These are phyloP conservation scores for Tiliqua scincoides DNA, from an alignment of 2,113 vertebrate genomes.

Conservation along the genomic window DNA sequence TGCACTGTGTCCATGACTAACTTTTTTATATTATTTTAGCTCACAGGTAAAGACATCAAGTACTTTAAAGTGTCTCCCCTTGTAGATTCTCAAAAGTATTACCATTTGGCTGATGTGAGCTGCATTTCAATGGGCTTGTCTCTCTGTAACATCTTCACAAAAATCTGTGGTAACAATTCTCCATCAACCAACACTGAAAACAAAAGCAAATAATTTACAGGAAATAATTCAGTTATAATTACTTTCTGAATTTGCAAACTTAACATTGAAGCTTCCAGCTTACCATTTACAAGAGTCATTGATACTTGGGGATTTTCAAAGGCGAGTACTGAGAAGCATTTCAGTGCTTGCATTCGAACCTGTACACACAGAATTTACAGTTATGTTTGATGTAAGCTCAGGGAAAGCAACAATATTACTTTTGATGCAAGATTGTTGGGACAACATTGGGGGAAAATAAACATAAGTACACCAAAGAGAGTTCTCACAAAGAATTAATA, in stretches of 20 bases:
- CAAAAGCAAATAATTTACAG: slow-evolving; percentile 48
- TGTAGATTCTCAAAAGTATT: slow-evolving; percentile 61
- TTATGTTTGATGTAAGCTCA: not conserved
- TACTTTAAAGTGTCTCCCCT: slow-evolving; percentile 21
- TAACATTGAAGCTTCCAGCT: slow-evolving; percentile 63
- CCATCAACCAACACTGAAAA: slow-evolving; percentile 92
- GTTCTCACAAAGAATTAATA: not conserved
- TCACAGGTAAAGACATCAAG: slow-evolving; percentile 3
- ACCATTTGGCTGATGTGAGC: slow-evolving; percentile 99
- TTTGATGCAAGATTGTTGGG: not conserved
- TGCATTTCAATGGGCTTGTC: slow-evolving; percentile 99
- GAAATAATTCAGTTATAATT: slow-evolving; percentile 48
- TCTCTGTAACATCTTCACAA: slow-evolving; percentile 98
- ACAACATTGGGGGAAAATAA: not conserved
- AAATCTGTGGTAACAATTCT: slow-evolving; percentile 94
- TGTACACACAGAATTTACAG: slow-evolving; percentile 60
- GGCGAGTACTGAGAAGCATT: slow-evolving; percentile 97
- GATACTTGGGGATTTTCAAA: slow-evolving; percentile 98
- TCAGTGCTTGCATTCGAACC: slow-evolving; percentile 98
- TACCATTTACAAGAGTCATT: slow-evolving; percentile 95
- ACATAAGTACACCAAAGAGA: not conserved
- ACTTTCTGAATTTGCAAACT: slow-evolving; percentile 30
- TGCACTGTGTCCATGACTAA: not conserved
- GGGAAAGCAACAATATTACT: not conserved
- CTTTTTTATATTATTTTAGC: not conserved